Evolutionary conservation across 1,140 invertebrate species (phyloP).

Genomic region (Drosophila gunungcola): DNA sequence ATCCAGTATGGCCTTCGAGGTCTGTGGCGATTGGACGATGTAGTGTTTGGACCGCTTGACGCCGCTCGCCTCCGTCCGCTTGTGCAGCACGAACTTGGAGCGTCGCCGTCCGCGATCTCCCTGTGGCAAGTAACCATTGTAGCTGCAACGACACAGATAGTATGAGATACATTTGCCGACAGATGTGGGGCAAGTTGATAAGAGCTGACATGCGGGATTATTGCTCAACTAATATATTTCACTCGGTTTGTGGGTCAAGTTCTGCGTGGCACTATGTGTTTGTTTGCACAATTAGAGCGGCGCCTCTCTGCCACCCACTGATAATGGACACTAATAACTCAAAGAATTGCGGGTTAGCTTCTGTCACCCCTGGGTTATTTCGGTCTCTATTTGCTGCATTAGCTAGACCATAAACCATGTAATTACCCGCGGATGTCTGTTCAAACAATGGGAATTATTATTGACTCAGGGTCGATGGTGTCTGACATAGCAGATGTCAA

Average conservation of each 20-base stretch:
- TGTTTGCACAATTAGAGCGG: constrained; percentile 58
- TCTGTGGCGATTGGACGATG: constrained; percentile 95
- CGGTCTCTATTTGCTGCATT: constrained; percentile 36
- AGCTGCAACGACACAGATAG: constrained; percentile 87
- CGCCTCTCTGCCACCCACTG: constrained; percentile 7
- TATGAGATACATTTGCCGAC: constrained; percentile 11
- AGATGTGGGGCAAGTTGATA: constrained; percentile 58
- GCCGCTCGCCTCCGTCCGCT: constrained; percentile 94
- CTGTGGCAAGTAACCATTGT: constrained; percentile 97
- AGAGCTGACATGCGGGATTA: constrained; percentile 23
- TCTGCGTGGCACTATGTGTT: constrained; percentile 46
- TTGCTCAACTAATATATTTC: constrained; percentile 52
- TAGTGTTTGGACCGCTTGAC: constrained; percentile 98
- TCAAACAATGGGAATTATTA: constrained; percentile 3
- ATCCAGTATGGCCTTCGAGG: constrained; percentile 96
- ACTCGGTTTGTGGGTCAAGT: constrained; percentile 73
- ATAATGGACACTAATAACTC: constrained; percentile 61
- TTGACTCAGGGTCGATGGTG: constrained; percentile 6
- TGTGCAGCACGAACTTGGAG: constrained; percentile 97
- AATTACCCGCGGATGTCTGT: constrained; percentile 13
- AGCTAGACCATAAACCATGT: constrained; percentile 48
- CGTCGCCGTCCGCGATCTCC: constrained; percentile 95
- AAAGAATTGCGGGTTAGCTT: constrained; percentile 40
- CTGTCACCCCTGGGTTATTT: constrained; percentile 13
- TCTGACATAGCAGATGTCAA: neutral